These are phyloP conservation scores for Hippocampus comes DNA, from an alignment of 2,113 vertebrate genomes.

Conservation along the genomic window DNA sequence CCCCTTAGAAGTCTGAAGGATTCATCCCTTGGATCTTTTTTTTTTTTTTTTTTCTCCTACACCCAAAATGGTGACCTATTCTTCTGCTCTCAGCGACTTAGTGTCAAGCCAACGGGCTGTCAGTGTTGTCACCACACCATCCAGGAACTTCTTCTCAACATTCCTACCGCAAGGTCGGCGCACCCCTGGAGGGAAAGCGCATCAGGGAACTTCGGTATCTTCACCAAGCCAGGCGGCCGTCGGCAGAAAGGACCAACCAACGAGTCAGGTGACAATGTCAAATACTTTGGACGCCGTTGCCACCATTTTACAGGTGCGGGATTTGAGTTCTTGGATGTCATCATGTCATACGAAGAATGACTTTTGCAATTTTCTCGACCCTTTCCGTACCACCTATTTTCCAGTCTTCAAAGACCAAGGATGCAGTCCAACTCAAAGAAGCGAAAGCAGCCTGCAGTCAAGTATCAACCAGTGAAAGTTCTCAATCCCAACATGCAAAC, in stretches of 20 bases:
- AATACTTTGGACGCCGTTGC: background rate
- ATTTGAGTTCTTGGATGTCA: background rate
- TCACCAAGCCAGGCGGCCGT: conserved; percentile 73
- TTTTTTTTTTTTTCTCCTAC: too few relatives aligned
- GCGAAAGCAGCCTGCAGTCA: conserved; percentile 67
- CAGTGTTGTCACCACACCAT: conserved; percentile 75
- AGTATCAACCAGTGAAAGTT: conserved; percentile 49
- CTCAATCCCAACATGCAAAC: conserved; percentile 34
- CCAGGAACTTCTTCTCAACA: conserved; percentile 86
- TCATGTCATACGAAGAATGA: background rate
- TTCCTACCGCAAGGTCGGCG: conserved; percentile 86
- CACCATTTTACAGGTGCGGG: background rate
- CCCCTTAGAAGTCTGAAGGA: background rate
- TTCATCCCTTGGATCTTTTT: background rate
- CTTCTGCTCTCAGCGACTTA: conserved; percentile 76
- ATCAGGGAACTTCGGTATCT: conserved; percentile 57
- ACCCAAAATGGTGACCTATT: background rate
- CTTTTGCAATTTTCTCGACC: background rate
- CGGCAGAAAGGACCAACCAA: conserved; percentile 77
- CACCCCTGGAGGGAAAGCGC: conserved; percentile 65
- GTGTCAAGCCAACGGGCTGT: conserved; percentile 81
- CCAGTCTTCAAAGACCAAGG: conserved; percentile 81
- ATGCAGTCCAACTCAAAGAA: conserved; percentile 71
- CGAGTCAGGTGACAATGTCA: conserved; percentile 74
- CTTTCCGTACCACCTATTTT: conserved; percentile 7